Base-by-base conservation (phyloP, 2,113 vertebrate species). In the Trichomycterus rosablanca region DNA sequence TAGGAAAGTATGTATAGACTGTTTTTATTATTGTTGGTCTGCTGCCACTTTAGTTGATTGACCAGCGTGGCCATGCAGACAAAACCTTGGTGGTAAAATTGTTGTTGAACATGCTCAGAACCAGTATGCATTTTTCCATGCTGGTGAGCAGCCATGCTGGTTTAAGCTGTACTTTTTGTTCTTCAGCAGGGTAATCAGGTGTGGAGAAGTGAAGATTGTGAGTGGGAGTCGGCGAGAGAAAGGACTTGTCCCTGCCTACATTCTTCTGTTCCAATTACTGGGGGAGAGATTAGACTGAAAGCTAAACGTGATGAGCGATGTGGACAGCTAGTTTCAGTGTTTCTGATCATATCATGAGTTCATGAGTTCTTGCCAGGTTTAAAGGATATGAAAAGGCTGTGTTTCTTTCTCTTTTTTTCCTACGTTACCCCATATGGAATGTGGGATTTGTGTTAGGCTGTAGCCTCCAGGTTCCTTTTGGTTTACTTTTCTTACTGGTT, bases 311-410 rank as follows among this genome's bases (percentile, higher is more conserved):
- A 75, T 83, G 81, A 88, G 83, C 82, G 77, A 80, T 77, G 78
- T 81, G 55, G 83, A 86, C 84, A 83, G 80, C 80, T 82, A 83
- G 75, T 80, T 82, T 84, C 79, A 82, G 83, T 76, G 80, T 80
- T 70, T 60, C 61, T 75, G 77, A 75, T 78, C 71, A 71, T 71
- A 74, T 79, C 59, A n/a, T 71, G 59, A 51, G 24, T 52, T 69
- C 79, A 74, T 69, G 24, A 56, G 75, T 78, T 78, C 66, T 72
- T 70, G 53, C 42, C 16, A 34, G 50, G 43, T 53, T 62, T 60
- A 19, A 64, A 72, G 71, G n/a, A 26, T 18, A 11, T 28, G 35
- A 42, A 7, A 26, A 7, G 39, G 32, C 28, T 10, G 12, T 5
- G 3, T 59, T 14, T 34, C 16, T 44, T 28, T 58, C 23, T 58